Percentiles rank a stretch among this genome's conserved stretches.
Evolutionary conservation across 2,113 vertebrate species (phyloP).

Genomic region (Electrona antarctica): DNA sequence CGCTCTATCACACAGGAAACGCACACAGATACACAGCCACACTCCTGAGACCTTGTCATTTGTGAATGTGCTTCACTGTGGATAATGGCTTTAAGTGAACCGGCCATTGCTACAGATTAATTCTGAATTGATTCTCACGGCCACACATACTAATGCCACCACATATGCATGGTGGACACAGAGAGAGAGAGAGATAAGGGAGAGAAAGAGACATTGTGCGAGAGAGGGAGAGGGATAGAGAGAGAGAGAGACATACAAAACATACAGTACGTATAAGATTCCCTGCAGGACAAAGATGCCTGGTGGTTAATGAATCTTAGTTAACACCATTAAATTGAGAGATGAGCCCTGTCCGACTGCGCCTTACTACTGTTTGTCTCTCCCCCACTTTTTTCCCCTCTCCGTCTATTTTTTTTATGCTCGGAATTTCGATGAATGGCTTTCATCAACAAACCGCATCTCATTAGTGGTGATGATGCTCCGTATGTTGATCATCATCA

Average conservation of each 20-base stretch:
- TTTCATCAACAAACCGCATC: constrained; percentile 81
- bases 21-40: not conserved
- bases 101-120: constrained; percentile 60
- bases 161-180: constrained; percentile 18
- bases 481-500: constrained; percentile 82
- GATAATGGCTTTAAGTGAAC: constrained; percentile 66
- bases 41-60: constrained; percentile 55
- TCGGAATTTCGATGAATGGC: constrained; percentile 75
- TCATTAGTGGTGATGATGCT: constrained; percentile 77
- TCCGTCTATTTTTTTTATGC: constrained; percentile 61
- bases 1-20: not conserved
- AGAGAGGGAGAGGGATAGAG: constrained; percentile 33
- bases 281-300: constrained; percentile 75
- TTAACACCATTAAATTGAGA: constrained; percentile 80
- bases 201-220: constrained; percentile 15
- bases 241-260: constrained; percentile 51
- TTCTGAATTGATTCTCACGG: constrained; percentile 44
- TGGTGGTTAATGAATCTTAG: constrained; percentile 79
- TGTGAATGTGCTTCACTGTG: constrained; percentile 64
- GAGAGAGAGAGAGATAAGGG: constrained; percentile 2
- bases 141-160: constrained; percentile 35
- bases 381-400: constrained; percentile 46
- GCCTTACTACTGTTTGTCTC: constrained; percentile 55
- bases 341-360: constrained; percentile 72
- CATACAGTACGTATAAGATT: constrained; percentile 57